Base-by-base conservation (phyloP, 2,113 vertebrate species). In the Motacilla alba region DNA sequence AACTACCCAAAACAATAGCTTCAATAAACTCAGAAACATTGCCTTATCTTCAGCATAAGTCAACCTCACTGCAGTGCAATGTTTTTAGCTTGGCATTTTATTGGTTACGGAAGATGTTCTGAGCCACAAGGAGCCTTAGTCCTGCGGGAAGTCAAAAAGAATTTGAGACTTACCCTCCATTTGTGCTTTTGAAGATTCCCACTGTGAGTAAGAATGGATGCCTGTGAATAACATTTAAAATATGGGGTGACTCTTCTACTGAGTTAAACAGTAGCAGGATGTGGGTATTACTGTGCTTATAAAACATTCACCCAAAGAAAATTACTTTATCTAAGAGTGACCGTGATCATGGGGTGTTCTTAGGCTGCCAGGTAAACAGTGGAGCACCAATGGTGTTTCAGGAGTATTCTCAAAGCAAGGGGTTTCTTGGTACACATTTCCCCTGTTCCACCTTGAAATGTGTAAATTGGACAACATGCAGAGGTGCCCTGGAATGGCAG, bases 11-110 rank as follows among this genome's bases (percentile, higher is more conserved):
- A 96, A 93, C 90, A 90, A 95, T 83, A 87, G 76, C 64, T 88
- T 90, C 83, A 90, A 93, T 93, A 95, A 96, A 88, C 92, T 96
- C 87, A 63, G 83, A 95, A 70, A 69, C 84, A 77, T 66, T 66
- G 72, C 82, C 85, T 97, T 93, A 82, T 90, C 93, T 96, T 86
- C 60, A 75, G 73, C 60, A 50, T 94, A 95, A 94, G 75, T 90
- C 94, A 96, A 46, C 76, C 72, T 80, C 68, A 41, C 56, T 75
- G 69, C 49, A 78, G 18, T 72, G 60, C 30, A 92, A 37, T 72
- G 73, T 60, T 82, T 95, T 47, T 50, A 78, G 47, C 88, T 75
- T 81, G 86, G 60, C 59, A 62, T 87, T 94, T 95, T 94, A 94
- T 93, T 78, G 68, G 90, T 72, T 86, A 43, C 33, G 31, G 56